phyloP scores from a whole-genome alignment of 2,113 vertebrate genomes.

The Ramphastos sulfuratus region DNA sequence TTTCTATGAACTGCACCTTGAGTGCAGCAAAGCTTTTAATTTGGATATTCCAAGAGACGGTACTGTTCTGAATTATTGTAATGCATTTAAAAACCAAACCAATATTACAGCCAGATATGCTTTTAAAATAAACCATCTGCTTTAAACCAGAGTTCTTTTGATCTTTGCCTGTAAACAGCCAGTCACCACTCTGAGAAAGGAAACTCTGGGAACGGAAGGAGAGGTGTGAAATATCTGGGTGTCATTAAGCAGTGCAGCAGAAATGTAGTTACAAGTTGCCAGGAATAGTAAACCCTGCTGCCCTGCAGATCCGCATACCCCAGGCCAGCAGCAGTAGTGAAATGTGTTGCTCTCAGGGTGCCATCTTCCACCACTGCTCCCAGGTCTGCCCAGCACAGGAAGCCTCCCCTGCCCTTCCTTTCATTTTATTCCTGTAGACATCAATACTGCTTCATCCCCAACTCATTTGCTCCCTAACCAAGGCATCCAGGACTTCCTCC shows the following conservation, averaged over 20 bases:
- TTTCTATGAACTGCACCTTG: not conserved
- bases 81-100: not conserved
- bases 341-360: not conserved
- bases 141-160: not conserved
- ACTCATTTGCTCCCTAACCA: not conserved
- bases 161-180: slow-evolving; percentile 5
- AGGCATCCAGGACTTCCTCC: not conserved
- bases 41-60: not conserved
- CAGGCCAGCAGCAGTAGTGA: not conserved
- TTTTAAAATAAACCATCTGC: slow-evolving; percentile 46
- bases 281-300: not conserved
- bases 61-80: not conserved
- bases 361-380: not conserved
- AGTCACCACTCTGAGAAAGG: slow-evolving; percentile 3
- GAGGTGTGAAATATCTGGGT: slow-evolving; percentile 61
- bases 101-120: not conserved
- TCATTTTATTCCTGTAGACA: not conserved
- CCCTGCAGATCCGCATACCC: rapidly evolving
- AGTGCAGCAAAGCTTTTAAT: not conserved
- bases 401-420: not conserved
- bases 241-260: not conserved
- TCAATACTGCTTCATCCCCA: not conserved
- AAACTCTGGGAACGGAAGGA: not conserved
- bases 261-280: not conserved
- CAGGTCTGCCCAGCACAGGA: rapidly evolving